Evolutionary conservation across 2,113 vertebrate genomes (phyloP).

Genomic region (rabbit (Oryctolagus cuniculus)): DNA sequence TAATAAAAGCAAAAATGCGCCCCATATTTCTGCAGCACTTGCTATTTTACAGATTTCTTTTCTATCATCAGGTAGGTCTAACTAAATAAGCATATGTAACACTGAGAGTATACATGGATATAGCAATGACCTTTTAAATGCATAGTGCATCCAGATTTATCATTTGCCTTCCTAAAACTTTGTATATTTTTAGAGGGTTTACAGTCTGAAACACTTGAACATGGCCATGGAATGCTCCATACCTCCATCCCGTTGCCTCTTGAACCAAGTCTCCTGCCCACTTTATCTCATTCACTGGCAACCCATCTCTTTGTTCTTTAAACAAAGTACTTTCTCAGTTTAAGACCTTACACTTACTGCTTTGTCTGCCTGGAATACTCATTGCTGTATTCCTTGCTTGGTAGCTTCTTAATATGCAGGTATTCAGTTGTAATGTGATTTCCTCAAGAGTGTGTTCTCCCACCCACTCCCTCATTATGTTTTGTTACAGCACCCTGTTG

Average conservation of each 20-base stretch:
- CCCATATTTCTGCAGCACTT: background rate
- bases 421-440: background rate
- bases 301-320: background rate
- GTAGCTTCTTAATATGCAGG: background rate
- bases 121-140: background rate
- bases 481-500: background rate
- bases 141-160: background rate
- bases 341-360: background rate
- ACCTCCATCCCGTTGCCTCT: too few relatives aligned
- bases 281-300: background rate
- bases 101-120: background rate
- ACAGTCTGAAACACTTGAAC: background rate
- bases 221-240: rapidly evolving
- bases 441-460: background rate
- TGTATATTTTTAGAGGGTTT: background rate
- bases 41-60: background rate
- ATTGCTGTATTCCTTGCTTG: background rate
- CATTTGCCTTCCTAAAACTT: background rate
- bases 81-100: background rate
- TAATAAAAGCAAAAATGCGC: background rate
- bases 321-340: background rate
- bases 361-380: background rate
- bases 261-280: too few relatives aligned
- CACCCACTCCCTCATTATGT: background rate
- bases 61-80: background rate